These are phyloP conservation scores for Drosophila tropicalis DNA, from an alignment of 1,140 invertebrate genomes.

Conservation along the genomic window DNA sequence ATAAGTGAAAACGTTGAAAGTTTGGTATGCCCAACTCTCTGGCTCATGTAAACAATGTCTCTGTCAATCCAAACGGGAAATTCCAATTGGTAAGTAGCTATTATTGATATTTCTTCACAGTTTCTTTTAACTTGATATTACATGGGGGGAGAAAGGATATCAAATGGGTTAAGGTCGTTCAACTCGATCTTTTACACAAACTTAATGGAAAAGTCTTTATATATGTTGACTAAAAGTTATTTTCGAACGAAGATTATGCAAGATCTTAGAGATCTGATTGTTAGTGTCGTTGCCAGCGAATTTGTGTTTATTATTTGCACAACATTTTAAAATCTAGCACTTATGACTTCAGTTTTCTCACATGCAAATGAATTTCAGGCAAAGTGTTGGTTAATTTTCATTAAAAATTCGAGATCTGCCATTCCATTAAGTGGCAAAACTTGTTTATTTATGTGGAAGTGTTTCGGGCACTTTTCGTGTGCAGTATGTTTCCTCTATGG, in stretches of 20 bases:
- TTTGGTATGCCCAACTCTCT: constrained; percentile 26
- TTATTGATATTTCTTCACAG: neutral
- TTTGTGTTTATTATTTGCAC: too few species aligned
- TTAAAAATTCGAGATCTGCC: neutral
- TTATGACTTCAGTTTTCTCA: too few species aligned
- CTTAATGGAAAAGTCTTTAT: too few species aligned
- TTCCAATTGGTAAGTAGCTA: constrained; percentile 2
- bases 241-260: too few species aligned
- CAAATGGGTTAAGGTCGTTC: neutral
- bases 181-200: neutral
- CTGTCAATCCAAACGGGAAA: constrained; percentile 7
- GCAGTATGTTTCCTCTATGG: neutral
- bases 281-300: too few species aligned
- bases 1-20: constrained; percentile 37
- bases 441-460: neutral
- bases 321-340: too few species aligned
- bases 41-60: constrained; percentile 30
- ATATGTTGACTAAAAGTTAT: too few species aligned
- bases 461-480: neutral
- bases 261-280: too few species aligned
- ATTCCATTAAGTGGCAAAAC: neutral
- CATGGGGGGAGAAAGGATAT: too few species aligned
- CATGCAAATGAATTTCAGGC: neutral
- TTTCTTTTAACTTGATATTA: neutral
- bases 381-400: neutral